phyloP scores from a whole-genome alignment of 1,140 invertebrate genomes.

The Gryon sp. region DNA sequence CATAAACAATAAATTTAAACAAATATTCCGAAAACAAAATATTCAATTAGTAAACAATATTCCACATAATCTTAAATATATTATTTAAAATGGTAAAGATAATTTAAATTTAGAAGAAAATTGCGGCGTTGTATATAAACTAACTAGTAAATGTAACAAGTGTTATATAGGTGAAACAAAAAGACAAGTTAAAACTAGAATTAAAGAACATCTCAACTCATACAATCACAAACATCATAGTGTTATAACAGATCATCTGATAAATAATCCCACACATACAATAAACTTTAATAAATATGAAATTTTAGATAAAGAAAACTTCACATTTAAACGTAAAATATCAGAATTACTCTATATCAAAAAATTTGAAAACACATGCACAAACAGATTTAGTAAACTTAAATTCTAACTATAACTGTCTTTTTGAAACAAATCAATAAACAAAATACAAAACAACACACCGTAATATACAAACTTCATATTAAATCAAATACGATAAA shows the following conservation, averaged over 20 bases:
- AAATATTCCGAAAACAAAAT: neutral
- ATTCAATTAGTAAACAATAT: neutral
- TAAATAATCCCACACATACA: neutral
- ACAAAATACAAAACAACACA: too few species aligned
- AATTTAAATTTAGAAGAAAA: neutral
- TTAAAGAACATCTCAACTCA: slow-evolving; percentile 11
- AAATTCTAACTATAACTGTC: too few species aligned
- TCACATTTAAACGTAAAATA: too few species aligned
- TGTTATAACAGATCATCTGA: too few species aligned
- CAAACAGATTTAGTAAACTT: too few species aligned
- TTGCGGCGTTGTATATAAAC: slow-evolving; percentile 7
- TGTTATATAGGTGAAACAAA: slow-evolving; percentile 14
- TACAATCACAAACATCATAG: neutral
- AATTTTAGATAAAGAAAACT: slow-evolving; percentile 2
- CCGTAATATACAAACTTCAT: too few species aligned
- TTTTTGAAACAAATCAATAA: too few species aligned
- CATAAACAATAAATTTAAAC: neutral
- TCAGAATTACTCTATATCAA: too few species aligned
- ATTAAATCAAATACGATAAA: too few species aligned
- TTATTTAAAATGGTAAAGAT: slow-evolving; percentile 21
- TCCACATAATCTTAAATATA: neutral
- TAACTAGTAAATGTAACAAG: slow-evolving; percentile 9
- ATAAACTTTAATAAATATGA: slow-evolving; percentile 4
- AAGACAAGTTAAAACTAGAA: too few species aligned
- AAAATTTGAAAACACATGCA: too few species aligned